Percentiles rank a stretch among this genome's conserved stretches.
These are phyloP conservation scores for Loriculus beryllinus DNA, from an alignment of 2,797 vertebrate species.

Conservation along the genomic window DNA sequence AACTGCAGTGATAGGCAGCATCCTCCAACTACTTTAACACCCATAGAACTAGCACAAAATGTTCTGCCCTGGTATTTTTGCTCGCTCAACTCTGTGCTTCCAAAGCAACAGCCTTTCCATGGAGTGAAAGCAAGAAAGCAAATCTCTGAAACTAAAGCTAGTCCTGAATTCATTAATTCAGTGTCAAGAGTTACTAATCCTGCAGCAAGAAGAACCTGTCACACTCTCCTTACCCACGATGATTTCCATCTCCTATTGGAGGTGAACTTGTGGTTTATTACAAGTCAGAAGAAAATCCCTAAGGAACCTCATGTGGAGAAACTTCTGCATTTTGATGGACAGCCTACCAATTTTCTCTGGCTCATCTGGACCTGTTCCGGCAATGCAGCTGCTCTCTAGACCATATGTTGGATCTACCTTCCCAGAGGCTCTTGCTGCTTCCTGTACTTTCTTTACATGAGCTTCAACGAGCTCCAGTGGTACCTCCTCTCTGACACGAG, in stretches of 20 bases:
- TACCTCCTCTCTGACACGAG: conserved; percentile 95
- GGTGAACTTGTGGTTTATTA: accelerated
- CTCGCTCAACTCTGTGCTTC: neutral
- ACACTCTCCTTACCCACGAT: accelerated
- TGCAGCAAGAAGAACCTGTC: neutral
- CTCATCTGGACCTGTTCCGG: conserved; percentile 90
- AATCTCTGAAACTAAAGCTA: too few relatives aligned
- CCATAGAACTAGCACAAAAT: accelerated
- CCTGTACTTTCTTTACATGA: conserved; percentile 96
- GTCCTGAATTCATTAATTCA: neutral
- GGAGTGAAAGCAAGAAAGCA: neutral
- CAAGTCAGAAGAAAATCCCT: accelerated
- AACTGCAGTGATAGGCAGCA: neutral
- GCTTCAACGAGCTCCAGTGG: conserved; percentile 94
- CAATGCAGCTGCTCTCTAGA: conserved; percentile 95
- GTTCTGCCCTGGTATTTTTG: neutral
- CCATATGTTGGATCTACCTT: conserved; percentile 92
- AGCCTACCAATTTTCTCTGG: conserved; percentile 88
- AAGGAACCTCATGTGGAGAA: accelerated
- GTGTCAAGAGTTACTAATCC: neutral
- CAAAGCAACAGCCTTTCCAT: neutral
- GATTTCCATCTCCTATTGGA: accelerated
- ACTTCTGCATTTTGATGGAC: accelerated
- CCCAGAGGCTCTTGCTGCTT: conserved; percentile 89
- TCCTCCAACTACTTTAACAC: neutral